These are phyloP conservation scores for Rousettus madagascariensis DNA, from an alignment of 2,797 vertebrate species.

Conservation along the genomic window DNA sequence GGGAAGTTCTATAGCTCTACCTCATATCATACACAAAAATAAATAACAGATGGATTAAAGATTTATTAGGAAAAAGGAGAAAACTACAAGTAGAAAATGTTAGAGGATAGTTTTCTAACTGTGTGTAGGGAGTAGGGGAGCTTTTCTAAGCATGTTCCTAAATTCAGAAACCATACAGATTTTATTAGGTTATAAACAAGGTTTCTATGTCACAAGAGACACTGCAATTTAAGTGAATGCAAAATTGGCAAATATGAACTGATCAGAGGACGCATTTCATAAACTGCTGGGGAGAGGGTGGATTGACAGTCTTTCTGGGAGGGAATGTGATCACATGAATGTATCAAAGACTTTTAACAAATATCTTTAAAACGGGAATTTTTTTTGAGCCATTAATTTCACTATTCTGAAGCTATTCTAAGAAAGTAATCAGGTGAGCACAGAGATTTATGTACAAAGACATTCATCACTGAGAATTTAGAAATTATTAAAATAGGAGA, in stretches of 20 bases:
- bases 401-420: slow-evolving; percentile 16
- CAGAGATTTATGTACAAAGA: not conserved
- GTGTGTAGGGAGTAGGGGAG: not conserved
- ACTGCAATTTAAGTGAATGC: not conserved
- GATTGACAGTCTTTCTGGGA: not conserved
- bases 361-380: not conserved
- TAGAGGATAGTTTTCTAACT: not conserved
- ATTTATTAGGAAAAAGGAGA: not conserved
- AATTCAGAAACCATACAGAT: not conserved
- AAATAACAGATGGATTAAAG: not conserved
- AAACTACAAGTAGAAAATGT: slow-evolving; percentile 5
- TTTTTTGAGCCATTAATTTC: slow-evolving; percentile 3
- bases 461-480: not conserved
- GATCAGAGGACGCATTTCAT: not conserved
- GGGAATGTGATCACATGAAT: not conserved
- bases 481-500: not conserved
- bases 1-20: not conserved
- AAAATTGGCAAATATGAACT: not conserved
- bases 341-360: not conserved
- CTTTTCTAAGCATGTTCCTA: not conserved
- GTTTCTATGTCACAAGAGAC: not conserved
- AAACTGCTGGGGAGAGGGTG: not conserved
- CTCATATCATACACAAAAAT: not conserved
- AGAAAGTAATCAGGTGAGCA: not conserved
- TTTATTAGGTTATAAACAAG: not conserved